These are phyloP conservation scores for Cyrtodaria siliqua DNA, from an alignment of 2,888 invertebrate genomes.

Conservation along the genomic window DNA sequence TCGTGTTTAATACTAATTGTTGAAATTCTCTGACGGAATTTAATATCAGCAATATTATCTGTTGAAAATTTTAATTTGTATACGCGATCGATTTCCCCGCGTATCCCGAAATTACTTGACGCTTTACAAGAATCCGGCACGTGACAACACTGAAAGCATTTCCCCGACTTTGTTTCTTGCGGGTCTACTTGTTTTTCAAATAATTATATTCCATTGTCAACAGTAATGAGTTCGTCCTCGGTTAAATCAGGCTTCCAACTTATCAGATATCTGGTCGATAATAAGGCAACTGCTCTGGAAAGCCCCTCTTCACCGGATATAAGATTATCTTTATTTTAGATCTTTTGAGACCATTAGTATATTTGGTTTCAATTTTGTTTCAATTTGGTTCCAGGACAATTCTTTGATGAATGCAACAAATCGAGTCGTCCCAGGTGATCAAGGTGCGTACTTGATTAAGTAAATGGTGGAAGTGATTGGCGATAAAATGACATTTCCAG, in stretches of 20 bases:
- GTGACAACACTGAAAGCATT: neutral
- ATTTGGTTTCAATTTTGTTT: conserved; percentile 61
- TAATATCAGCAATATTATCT: no score
- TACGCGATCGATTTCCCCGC: no score
- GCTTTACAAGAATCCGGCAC: neutral
- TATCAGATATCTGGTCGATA: conserved; percentile 27
- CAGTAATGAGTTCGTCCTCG: conserved; percentile 41
- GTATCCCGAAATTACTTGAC: no score
- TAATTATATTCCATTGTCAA: conserved; percentile 48
- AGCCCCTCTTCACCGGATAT: conserved; percentile 9
- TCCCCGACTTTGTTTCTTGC: conserved; percentile 34
- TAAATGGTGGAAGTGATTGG: conserved; percentile 30
- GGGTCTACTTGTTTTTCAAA: conserved; percentile 44
- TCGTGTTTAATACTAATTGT: no score
- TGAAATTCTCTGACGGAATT: no score
- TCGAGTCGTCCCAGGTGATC: conserved; percentile 58
- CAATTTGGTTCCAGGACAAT: conserved; percentile 60
- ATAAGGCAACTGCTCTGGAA: conserved; percentile 3
- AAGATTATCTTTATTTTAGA: conserved; percentile 29
- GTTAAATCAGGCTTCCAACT: conserved; percentile 30
- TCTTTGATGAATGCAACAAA: conserved; percentile 61
- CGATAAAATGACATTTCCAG: conserved; percentile 37
- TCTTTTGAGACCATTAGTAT: conserved; percentile 59
- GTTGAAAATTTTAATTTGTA: no score
- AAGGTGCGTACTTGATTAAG: conserved; percentile 58